Percentiles rank a stretch among this genome's conserved stretches.
Evolutionary conservation across 2,888 invertebrate species (phyloP).

Genomic region (Nysson spinosus): DNA sequence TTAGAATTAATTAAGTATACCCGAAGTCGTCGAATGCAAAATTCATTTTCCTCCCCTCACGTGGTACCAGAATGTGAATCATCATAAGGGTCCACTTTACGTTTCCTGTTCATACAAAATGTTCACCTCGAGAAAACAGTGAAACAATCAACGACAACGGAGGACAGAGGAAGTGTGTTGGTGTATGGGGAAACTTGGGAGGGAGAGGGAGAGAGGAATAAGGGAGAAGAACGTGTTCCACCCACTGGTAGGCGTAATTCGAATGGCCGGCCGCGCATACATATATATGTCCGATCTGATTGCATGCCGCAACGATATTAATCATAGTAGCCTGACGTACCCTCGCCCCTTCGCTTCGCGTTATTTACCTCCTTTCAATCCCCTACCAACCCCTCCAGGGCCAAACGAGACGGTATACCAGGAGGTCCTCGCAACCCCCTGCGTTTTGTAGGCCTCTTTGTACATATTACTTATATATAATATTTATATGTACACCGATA

Average conservation of each 20-base stretch:
- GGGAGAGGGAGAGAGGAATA: constrained; percentile 8
- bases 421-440: constrained; percentile 39
- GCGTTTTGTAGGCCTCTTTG: too few relatives aligned
- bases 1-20: constrained; percentile 51
- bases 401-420: constrained; percentile 44
- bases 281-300: constrained; percentile 76
- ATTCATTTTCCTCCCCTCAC: constrained; percentile 50
- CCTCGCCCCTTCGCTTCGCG: constrained; percentile 72
- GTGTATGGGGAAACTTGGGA: too few relatives aligned
- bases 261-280: constrained; percentile 55
- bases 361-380: constrained; percentile 69
- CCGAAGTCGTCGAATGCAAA: constrained; percentile 42
- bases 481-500: not conserved
- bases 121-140: constrained; percentile 27
- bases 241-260: constrained; percentile 53
- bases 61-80: constrained; percentile 47
- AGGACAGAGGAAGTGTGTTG: too few relatives aligned
- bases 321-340: constrained; percentile 79
- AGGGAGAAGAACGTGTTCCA: constrained; percentile 34
- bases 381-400: constrained; percentile 58
- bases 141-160: constrained; percentile 5
- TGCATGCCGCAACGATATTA: constrained; percentile 80
- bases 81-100: constrained; percentile 24
- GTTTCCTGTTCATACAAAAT: constrained; percentile 19
- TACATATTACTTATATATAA: not conserved